phyloP scores from a whole-genome alignment of 2,888 invertebrate species.

The Polylopha cassiicola region DNA sequence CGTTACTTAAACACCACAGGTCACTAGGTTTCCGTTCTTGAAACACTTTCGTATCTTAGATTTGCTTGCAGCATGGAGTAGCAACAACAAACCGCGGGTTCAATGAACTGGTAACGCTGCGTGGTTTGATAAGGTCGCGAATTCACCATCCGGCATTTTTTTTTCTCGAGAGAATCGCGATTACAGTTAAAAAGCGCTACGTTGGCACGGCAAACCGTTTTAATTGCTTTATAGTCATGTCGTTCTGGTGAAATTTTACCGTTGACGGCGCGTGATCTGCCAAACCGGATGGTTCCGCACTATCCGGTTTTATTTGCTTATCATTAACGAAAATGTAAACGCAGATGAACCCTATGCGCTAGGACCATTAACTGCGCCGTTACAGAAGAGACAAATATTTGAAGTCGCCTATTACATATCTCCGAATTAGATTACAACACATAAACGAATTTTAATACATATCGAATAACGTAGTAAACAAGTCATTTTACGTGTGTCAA shows the following conservation, averaged over 20 bases:
- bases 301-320: slow-evolving; percentile 23
- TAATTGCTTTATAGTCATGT: slow-evolving; percentile 70
- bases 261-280: slow-evolving; percentile 69
- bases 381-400: no score
- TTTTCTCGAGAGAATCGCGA: slow-evolving; percentile 49
- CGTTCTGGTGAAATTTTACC: slow-evolving; percentile 61
- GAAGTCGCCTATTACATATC: no score
- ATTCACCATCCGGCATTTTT: slow-evolving; percentile 55
- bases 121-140: slow-evolving; percentile 67
- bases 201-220: slow-evolving; percentile 63
- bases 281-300: slow-evolving; percentile 37
- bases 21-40: no score
- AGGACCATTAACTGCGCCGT: no score
- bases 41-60: slow-evolving; percentile 23
- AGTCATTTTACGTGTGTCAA: background rate
- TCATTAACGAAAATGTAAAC: slow-evolving; percentile 23
- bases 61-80: slow-evolving; percentile 24
- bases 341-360: background rate
- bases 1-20: no score
- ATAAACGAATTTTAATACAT: no score
- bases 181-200: slow-evolving; percentile 62
- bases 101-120: slow-evolving; percentile 43
- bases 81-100: slow-evolving; percentile 43
- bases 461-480: no score
- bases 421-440: no score